A percentile compares a stretch with the other conserved stretches of the same genome.
These are phyloP conservation scores for Palythoa grandiflora DNA, from an alignment of 92 coral and sea anemone species.

Conservation along the genomic window DNA sequence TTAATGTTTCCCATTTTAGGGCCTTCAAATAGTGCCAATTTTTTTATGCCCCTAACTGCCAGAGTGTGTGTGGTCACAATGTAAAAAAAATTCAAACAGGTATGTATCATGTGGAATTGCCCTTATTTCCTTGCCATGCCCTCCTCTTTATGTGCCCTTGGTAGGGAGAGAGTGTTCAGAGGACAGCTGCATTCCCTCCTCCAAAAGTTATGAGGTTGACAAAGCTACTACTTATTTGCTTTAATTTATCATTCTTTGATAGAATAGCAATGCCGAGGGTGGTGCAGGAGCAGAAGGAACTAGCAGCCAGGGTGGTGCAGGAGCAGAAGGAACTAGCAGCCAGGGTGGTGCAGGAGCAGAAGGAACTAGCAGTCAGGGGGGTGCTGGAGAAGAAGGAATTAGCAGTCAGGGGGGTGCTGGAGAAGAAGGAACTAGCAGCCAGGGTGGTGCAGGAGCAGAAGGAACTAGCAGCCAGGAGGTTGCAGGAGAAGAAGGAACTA, in stretches of 20 bases:
- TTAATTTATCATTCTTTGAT: constrained; percentile 1
- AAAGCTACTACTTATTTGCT: background rate
- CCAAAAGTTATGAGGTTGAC: background rate
- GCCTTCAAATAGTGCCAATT: background rate
- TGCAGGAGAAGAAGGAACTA: constrained; percentile 1
- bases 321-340: constrained; percentile 11
- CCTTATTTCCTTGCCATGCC: background rate
- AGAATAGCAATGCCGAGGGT: constrained; percentile 4
- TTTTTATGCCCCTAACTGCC: constrained; percentile 4
- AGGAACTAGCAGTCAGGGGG: background rate
- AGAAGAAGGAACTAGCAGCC: background rate
- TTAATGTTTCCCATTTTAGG: background rate
- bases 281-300: constrained; percentile 4
- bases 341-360: constrained; percentile 1
- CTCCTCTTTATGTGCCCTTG: background rate
- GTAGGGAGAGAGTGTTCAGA: background rate
- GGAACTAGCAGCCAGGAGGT: background rate
- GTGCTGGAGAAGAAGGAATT: background rate
- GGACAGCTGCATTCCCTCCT: constrained; percentile 5
- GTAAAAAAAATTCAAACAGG: constrained; percentile 3
- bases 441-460: background rate
- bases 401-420: background rate
- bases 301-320: constrained; percentile 5
- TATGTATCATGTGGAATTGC: background rate
- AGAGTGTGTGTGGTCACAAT: constrained; percentile 13